These are phyloP conservation scores for Lipophrys pholis DNA, from an alignment of 2,113 vertebrate species.

Conservation along the genomic window DNA sequence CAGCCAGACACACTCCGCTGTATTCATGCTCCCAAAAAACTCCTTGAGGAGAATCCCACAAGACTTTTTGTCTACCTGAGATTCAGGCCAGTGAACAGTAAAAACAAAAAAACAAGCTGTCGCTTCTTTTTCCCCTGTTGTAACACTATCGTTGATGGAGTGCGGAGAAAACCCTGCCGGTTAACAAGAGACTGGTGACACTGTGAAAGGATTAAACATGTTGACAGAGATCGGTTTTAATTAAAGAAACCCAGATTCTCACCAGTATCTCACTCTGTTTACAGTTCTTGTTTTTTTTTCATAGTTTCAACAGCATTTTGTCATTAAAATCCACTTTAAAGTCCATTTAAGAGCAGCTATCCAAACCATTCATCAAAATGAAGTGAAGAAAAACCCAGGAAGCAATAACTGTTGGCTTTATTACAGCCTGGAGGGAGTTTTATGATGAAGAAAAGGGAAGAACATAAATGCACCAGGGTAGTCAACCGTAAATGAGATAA, in stretches of 20 bases:
- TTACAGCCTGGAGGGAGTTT: conserved; percentile 5
- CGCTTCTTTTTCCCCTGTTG: conserved; percentile 2
- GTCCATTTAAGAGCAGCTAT: background rate
- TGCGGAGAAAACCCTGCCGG: background rate
- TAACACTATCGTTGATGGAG: background rate
- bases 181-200: background rate
- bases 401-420: background rate
- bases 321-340: background rate
- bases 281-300: no score
- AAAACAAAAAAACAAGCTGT: conserved; percentile 45
- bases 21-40: conserved; percentile 33
- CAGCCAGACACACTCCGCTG: conserved; percentile 23
- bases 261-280: background rate
- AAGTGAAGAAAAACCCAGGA: background rate
- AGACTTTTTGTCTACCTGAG: conserved; percentile 40
- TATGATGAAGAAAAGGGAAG: conserved; percentile 47
- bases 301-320: background rate
- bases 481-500: conserved; percentile 39
- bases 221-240: background rate
- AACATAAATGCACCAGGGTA: conserved; percentile 14
- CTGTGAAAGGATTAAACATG: conserved; percentile 5
- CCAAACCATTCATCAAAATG: background rate
- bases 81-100: conserved; percentile 59
- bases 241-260: background rate
- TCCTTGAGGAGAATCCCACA: conserved; percentile 16